Conservation (phyloP, 2,113 vertebrate species). For the Corythornis cristatus region DNA sequence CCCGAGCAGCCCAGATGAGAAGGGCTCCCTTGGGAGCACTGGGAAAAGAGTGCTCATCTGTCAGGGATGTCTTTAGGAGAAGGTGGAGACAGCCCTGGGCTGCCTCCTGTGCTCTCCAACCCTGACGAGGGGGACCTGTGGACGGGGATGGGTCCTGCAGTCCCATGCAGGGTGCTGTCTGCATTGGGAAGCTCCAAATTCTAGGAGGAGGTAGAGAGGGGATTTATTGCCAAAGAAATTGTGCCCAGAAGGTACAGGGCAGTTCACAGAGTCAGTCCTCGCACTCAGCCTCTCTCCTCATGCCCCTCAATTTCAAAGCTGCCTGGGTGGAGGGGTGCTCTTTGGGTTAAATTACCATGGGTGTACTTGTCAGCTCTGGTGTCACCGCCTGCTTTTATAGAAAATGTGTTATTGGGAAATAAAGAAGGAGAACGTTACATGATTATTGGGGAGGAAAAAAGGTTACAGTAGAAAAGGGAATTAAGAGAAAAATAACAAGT, state of each 20-base stretch:
- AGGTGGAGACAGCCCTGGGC: constrained; percentile 26
- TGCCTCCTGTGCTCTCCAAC: not conserved
- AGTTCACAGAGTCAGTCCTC: not conserved
- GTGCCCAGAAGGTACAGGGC: not conserved
- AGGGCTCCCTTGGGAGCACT: constrained; percentile 63
- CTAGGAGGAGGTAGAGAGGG: not conserved
- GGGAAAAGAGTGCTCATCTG: constrained; percentile 69
- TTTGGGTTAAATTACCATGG: not conserved
- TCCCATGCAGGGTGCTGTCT: not conserved
- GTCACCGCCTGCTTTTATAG: not conserved
- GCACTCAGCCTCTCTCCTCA: not conserved
- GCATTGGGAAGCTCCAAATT: constrained; percentile 26
- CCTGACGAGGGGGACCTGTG: not conserved
- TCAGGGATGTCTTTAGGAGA: constrained; percentile 68
- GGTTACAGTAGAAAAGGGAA: constrained; percentile 23
- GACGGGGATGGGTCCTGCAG: not conserved
- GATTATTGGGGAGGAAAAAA: constrained; percentile 31
- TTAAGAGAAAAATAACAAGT: constrained; percentile 64
- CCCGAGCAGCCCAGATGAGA: constrained; percentile 60
- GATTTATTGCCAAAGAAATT: constrained; percentile 18
- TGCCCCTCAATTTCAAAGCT: not conserved
- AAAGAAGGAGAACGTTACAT: not conserved
- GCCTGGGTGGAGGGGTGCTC: not conserved
- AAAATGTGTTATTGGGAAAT: not conserved
- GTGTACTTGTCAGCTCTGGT: not conserved